Conservation (phyloP, 2,113 vertebrate genomes). For the Pangasianodon gigas region DNA sequence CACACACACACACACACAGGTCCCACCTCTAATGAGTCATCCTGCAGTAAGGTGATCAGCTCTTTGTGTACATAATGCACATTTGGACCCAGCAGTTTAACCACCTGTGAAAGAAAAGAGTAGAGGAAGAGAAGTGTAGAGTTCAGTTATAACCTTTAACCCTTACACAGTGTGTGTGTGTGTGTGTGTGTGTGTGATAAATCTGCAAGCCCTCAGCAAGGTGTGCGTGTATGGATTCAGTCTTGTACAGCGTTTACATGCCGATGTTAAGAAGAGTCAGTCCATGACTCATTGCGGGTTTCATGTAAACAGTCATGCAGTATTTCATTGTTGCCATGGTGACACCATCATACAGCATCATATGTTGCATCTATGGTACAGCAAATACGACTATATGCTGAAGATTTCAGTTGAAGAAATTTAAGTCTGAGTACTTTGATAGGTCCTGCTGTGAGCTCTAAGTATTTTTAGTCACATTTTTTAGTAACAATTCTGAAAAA, state of each 20-base stretch:
- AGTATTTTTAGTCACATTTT: background rate
- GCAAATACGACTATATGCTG: background rate
- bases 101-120: conserved; percentile 76
- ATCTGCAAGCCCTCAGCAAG: background rate
- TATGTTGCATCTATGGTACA: background rate
- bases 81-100: conserved; percentile 86
- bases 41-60: conserved; percentile 85
- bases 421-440: background rate
- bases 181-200: conserved; percentile 4
- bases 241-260: background rate
- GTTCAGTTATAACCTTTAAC: background rate
- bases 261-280: background rate
- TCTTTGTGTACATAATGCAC: conserved; percentile 89
- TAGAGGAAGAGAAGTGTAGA: conserved; percentile 41
- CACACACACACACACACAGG: conserved; percentile 19
- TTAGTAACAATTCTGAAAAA: background rate
- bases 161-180: background rate
- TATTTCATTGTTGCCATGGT: conserved; percentile 6
- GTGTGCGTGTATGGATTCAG: background rate
- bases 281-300: background rate
- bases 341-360: background rate
- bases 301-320: background rate
- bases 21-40: conserved; percentile 90
- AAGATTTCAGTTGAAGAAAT: background rate
- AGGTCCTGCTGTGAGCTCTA: background rate